phyloP scores from a whole-genome alignment of 64 coral and sea anemone species.

The Stylophora pistillata region DNA sequence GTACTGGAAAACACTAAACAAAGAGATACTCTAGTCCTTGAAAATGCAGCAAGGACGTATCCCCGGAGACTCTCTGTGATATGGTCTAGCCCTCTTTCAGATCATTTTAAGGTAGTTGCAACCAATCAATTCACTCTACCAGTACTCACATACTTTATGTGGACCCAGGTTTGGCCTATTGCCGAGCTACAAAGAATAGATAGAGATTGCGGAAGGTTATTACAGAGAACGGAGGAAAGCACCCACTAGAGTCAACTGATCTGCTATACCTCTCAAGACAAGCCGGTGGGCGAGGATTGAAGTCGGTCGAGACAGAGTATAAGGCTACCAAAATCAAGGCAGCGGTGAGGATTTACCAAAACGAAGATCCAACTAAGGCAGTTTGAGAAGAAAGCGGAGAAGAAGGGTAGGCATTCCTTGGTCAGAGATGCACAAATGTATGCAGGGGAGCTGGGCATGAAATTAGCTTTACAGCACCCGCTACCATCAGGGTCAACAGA shows the following conservation, averaged over 20 bases:
- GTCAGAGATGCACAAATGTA: too few relatives aligned
- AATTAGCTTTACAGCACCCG: background rate
- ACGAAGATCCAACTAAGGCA: slow-evolving; percentile 15
- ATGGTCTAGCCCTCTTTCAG: slow-evolving; percentile 2
- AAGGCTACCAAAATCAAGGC: slow-evolving; percentile 17
- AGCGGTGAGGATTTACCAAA: background rate
- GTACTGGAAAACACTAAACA: slow-evolving; percentile 9
- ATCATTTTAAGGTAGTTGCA: background rate
- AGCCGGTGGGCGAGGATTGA: background rate
- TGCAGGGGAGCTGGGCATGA: background rate
- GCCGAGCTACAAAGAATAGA: background rate
- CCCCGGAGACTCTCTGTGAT: background rate
- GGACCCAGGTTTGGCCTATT: too few relatives aligned
- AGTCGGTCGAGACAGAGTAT: background rate
- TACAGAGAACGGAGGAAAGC: background rate
- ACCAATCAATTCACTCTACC: background rate
- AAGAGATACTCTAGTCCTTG: background rate
- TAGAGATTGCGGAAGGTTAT: slow-evolving; percentile 3
- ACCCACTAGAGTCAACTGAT: background rate
- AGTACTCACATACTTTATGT: background rate
- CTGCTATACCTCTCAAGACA: background rate
- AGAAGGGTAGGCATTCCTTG: background rate
- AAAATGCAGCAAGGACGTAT: background rate
- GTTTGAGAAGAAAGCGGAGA: background rate
- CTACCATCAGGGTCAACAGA: background rate